Conservation (phyloP, 2,888 invertebrate species). For the Cryptus viduatorius region DNA sequence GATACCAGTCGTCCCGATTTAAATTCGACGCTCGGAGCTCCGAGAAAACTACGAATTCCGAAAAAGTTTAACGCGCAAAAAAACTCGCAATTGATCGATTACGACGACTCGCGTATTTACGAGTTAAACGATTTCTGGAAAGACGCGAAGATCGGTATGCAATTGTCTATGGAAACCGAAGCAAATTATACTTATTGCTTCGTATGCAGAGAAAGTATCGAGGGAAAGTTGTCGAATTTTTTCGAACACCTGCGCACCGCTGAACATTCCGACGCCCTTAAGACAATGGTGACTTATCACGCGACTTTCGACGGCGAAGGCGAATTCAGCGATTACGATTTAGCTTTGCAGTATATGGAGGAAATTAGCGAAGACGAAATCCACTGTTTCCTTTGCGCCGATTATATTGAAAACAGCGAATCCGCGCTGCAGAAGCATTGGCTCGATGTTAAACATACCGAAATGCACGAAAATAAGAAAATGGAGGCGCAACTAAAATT, state of each 20-base stretch:
- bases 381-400: conserved; percentile 71
- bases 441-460: background rate
- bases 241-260: conserved; percentile 74
- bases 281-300: conserved; percentile 69
- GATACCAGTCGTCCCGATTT: background rate
- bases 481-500: background rate
- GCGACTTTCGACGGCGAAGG: conserved; percentile 63
- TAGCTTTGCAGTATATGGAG: conserved; percentile 72
- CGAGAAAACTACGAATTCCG: background rate
- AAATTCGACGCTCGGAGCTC: background rate
- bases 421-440: background rate
- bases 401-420: conserved; percentile 64
- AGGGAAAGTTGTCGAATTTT: conserved; percentile 46
- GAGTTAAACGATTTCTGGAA: conserved; percentile 23
- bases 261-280: conserved; percentile 71
- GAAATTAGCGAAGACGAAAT: conserved; percentile 68
- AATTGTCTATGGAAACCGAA: conserved; percentile 13
- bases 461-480: background rate
- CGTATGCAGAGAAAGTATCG: conserved; percentile 69
- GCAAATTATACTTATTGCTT: conserved; percentile 67
- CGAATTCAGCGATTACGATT: conserved; percentile 73
- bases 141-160: conserved; percentile 28
- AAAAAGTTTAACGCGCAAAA: background rate
- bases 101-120: conserved; percentile 33
- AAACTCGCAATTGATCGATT: background rate